Conservation (phyloP, 2,113 vertebrate species). For the Oenanthe oenanthe region DNA sequence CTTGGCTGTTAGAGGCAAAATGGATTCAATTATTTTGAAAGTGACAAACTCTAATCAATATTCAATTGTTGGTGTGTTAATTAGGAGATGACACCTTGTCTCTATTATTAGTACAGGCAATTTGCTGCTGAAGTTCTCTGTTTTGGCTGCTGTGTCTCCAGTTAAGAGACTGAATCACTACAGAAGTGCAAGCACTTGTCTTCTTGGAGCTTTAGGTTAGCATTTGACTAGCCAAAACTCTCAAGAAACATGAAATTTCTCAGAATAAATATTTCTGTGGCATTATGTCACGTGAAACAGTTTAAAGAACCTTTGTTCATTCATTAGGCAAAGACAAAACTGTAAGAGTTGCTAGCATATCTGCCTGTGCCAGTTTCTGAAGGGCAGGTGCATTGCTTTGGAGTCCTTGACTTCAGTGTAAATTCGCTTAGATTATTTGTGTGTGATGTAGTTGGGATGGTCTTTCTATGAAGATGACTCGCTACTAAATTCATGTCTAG, state of each 20-base stretch:
- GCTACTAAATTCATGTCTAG: neutral
- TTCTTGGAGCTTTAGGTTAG: neutral
- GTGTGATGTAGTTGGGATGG: neutral
- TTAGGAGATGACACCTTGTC: conserved; percentile 68
- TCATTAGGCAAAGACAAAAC: neutral
- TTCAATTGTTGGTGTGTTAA: conserved; percentile 75
- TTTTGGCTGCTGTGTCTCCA: conserved; percentile 55
- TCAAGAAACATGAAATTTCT: neutral
- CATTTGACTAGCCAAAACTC: neutral
- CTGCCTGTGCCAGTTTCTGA: neutral
- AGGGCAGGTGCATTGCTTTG: neutral
- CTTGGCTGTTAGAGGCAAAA: neutral
- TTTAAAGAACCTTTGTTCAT: neutral
- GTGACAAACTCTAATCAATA: conserved; percentile 77
- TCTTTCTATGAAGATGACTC: neutral
- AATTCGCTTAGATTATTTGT: neutral
- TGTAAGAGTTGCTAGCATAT: neutral
- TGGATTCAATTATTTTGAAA: conserved; percentile 67
- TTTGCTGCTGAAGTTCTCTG: conserved; percentile 49
- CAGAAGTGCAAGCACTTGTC: neutral
- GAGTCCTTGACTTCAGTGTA: neutral
- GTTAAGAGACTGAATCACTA: neutral
- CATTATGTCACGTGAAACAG: neutral
- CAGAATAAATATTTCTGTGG: neutral
- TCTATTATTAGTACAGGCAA: conserved; percentile 58